Evolutionary conservation across 2,797 vertebrate genomes (phyloP), one percentile per base, ranked within the genome.

Genomic region (Apogon hyalosoma): DNA sequence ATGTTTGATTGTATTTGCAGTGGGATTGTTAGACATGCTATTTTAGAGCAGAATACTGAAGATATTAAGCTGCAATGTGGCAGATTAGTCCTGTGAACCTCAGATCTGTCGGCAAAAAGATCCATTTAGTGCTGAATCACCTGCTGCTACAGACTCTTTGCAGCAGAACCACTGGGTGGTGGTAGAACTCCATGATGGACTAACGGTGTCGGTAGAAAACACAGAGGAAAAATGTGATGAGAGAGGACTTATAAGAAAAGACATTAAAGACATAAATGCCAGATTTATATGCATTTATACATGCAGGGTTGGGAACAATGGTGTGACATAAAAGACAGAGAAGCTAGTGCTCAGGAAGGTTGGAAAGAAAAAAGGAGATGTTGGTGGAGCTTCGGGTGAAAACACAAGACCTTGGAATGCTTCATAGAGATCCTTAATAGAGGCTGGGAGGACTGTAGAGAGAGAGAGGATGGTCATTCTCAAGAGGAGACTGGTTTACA

Each of bases 141-240:
- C 68, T 67, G 33, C 60, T 0, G 11, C 39, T 9, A 12, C 13
- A 47, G 18, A 1, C 28, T 18, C 38, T 5, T 28, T 71, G 69
- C 61, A 65, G 59, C 14, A 5, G 0, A 3, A 46, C 3, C 90
- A 80, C 75, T 46, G 49, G 82, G 75, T 84, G 88, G 75, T 21
- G 60, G 51, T 70, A 79, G 43, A 78, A 54, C 67, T 77, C 87
- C 70, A 69, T 31, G 19, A 48, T 10, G 38, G 33, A 12, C 21
- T 53, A 33, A 31, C 56, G 14, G 0, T 18, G 4, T 3, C 11
- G 12, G 3, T 15, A 21, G 2, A 38, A 1, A 46, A 36, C 1
- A 2, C 9, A 43, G 9, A 21, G 4, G 28, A 0, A 21, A 9
- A n/a, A 2, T 11, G 6, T 18, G 11, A 11, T 48, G 19, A 4